Base-by-base conservation (phyloP, 2,888 invertebrate genomes). In the Drosophila macrospina region DNA sequence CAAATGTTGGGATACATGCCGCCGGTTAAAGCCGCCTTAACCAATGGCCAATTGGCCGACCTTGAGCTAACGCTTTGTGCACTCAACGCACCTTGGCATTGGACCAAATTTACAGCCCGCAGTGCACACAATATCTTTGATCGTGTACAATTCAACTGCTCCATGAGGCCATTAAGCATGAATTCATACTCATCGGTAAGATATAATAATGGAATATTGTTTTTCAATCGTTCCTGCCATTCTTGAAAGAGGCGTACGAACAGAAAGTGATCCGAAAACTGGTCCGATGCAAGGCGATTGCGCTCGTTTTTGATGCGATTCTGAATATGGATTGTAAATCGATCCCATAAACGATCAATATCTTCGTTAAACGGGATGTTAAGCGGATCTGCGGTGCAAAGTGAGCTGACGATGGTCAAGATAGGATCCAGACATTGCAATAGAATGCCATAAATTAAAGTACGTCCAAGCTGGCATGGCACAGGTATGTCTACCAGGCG, bases 341-440 rank as follows among this genome's bases (percentile, higher is more conserved):
- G 57, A 30, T 66, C 52, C 88, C 80, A 88, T 1, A 78, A 8
- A 6, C 7, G 15, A 45, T 87, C 75, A 24, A 86, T 62, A n/a
- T 88, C 86, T 8, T 83, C 71, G 15, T 24, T 61, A 0, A 57
- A 50, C 0, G 78, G 75, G 10, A 78, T 55, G 20, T 16, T 51
- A 45, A 85, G 7, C 0, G 84, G 84, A 71, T 85, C 84, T 0
- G 64, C 32, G 24, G 92, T 92, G 0, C 96, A 95, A 76, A 98
- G 93, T 59, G 95, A 94, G 90, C 98, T 96, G 0, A 97, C 97
- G 55, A 99, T 96, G 1, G 98, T 98, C 64, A 99, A 92, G 15
- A 99, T 94, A 0, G 99, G 99, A 92, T 98, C 98, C 26, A 99
- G 93, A 91, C 99, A 99, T 91, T 97, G 97, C 79, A 99, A 94